phyloP scores from a whole-genome alignment of 2,113 vertebrate genomes.

The Actenoides lindsayi region DNA sequence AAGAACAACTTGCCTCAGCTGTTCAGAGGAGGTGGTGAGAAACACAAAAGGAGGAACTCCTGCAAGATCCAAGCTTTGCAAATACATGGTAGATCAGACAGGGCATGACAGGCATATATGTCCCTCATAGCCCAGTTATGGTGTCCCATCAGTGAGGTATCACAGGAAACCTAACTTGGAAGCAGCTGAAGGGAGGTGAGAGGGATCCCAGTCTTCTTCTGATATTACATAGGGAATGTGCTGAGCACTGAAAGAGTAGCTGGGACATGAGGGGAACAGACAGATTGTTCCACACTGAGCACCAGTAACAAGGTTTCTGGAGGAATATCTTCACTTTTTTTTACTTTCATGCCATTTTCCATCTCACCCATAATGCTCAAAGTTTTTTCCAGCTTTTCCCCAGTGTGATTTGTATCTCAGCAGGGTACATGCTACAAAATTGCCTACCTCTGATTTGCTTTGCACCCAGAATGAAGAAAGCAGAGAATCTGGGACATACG shows the following conservation, averaged over 20 bases:
- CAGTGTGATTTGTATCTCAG: not conserved
- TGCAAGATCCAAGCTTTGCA: not conserved
- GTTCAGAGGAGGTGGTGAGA: not conserved
- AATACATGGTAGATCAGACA: not conserved
- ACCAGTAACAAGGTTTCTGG: not conserved
- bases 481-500: not conserved
- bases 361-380: not conserved
- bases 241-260: not conserved
- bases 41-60: not conserved
- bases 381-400: not conserved
- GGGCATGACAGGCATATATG: not conserved
- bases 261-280: fast-evolving
- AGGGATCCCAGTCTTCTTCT: not conserved
- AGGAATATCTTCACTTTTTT: not conserved
- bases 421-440: not conserved
- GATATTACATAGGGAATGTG: not conserved
- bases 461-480: not conserved
- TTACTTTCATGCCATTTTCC: not conserved
- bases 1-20: not conserved
- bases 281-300: not conserved
- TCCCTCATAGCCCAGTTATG: not conserved
- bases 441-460: not conserved
- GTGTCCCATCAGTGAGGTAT: not conserved
- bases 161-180: not conserved
- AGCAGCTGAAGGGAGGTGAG: not conserved